A percentile compares a stretch with the other conserved stretches of the same genome.
These are phyloP conservation scores for Chaetophractus vellerosus DNA, from an alignment of 2,797 vertebrate genomes.

Conservation along the genomic window DNA sequence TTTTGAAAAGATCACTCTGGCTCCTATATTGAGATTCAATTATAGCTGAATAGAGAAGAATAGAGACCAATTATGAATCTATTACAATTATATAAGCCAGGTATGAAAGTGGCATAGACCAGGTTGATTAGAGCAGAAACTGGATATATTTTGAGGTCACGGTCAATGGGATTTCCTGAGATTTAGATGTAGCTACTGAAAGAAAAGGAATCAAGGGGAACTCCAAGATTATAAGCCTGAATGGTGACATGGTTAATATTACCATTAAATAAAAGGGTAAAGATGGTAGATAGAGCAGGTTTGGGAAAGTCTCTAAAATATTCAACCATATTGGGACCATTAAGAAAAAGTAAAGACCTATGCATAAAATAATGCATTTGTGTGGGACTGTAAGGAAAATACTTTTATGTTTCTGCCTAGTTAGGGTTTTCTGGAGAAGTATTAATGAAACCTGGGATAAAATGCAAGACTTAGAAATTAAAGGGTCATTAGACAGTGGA, in stretches of 20 bases:
- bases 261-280: background rate
- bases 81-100: background rate
- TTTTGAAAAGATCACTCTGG: background rate
- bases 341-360: background rate
- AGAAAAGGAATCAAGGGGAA: background rate
- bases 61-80: background rate
- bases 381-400: background rate
- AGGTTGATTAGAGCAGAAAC: background rate
- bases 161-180: background rate
- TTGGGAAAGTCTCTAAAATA: background rate
- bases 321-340: background rate
- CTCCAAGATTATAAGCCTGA: background rate
- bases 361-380: background rate
- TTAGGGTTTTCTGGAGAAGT: background rate
- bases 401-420: background rate
- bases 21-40: background rate
- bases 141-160: background rate
- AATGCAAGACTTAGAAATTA: background rate
- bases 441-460: background rate
- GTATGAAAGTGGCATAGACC: background rate
- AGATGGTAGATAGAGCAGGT: background rate
- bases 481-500: background rate
- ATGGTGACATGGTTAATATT: background rate
- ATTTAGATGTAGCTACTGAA: background rate
- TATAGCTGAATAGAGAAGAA: background rate